These are phyloP conservation scores for Lepidostoma basale DNA, from an alignment of 1,140 invertebrate species.

Conservation along the genomic window DNA sequence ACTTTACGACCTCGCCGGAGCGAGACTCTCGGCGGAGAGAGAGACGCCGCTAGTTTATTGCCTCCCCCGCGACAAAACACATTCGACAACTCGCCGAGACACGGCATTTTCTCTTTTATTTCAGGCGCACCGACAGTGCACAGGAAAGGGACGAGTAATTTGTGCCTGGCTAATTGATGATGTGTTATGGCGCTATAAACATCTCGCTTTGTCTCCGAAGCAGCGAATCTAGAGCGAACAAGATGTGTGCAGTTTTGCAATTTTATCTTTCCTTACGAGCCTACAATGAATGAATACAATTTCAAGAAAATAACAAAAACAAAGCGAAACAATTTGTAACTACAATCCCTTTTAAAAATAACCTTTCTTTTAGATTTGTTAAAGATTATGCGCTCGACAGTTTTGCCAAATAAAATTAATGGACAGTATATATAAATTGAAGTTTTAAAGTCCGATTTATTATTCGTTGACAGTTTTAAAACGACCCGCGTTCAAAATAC, in stretches of 20 bases:
- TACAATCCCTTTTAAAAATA: no score
- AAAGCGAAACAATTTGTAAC: no score
- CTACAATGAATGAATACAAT: no score
- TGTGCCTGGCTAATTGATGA: conserved; percentile 17
- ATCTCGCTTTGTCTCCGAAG: neutral
- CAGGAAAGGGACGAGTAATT: conserved; percentile 58
- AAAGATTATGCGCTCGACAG: no score
- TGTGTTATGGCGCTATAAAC: neutral
- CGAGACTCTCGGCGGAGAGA: conserved; percentile 52
- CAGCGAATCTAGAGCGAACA: neutral
- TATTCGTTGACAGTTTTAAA: no score
- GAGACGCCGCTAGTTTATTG: conserved; percentile 30
- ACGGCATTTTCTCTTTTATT: conserved; percentile 41
- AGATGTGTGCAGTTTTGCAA: neutral
- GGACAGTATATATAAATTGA: no score
- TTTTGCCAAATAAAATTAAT: no score
- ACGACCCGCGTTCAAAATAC: no score
- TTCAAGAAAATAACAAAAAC: no score
- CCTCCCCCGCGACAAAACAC: neutral
- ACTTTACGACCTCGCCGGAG: conserved; percentile 56
- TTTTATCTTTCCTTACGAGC: neutral
- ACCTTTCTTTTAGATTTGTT: no score
- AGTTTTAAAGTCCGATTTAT: no score
- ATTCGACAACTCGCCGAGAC: conserved; percentile 1
- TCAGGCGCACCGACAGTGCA: conserved; percentile 48